Conservation (phyloP, 2,113 vertebrate genomes). For the Rhea pennata region DNA sequence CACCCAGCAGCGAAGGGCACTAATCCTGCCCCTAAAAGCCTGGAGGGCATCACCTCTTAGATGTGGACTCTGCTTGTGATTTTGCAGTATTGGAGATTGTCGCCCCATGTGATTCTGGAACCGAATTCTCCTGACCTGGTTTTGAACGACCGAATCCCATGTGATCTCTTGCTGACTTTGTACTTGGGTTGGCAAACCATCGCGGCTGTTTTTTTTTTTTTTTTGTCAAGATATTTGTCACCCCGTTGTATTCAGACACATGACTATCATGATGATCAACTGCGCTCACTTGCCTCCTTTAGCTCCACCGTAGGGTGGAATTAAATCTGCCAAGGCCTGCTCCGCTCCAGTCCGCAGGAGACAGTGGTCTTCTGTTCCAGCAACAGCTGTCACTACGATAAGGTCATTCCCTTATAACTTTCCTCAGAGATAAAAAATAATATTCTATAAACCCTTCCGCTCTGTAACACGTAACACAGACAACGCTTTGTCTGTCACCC, state of each 20-base stretch:
- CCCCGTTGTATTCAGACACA: not conserved
- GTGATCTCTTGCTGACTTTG: not conserved
- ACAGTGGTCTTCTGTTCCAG: not conserved
- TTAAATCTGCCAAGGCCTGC: too few species aligned
- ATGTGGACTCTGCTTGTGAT: fast-evolving
- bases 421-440: not conserved
- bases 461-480: not conserved
- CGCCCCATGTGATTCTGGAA: not conserved
- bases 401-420: not conserved
- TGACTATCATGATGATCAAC: not conserved
- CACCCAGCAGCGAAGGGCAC: not conserved
- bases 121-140: not conserved
- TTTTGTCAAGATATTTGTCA: not conserved
- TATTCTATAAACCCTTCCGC: not conserved
- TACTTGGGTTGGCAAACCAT: not conserved
- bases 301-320: not conserved
- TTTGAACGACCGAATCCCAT: not conserved
- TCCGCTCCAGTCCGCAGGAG: not conserved
- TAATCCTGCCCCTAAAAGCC: fast-evolving
- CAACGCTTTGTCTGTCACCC: not conserved
- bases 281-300: fast-evolving
- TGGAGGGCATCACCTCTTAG: not conserved
- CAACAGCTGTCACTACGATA: not conserved
- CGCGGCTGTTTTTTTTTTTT: not conserved
- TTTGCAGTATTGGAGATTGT: not conserved